Evolutionary conservation across 2,113 vertebrate species (phyloP).

Genomic region (Pomatostomus ruficeps): DNA sequence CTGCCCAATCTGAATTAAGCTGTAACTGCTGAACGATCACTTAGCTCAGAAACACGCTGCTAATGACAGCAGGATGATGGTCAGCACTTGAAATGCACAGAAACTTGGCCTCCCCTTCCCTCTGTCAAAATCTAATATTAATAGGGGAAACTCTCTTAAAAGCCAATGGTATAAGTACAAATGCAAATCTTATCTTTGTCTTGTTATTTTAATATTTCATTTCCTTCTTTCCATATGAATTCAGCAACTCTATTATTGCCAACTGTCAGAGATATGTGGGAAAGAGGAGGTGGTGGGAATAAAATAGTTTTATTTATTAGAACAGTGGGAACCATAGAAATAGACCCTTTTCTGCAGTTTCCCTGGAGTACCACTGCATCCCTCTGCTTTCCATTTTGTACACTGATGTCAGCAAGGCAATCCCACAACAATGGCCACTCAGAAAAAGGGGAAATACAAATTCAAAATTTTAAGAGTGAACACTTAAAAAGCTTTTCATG

Average conservation of each 20-base stretch:
- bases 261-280: conserved; percentile 40
- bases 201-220: conserved; percentile 66
- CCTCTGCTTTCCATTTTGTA: neutral
- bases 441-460: neutral
- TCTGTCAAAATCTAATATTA: conserved; percentile 52
- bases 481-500: neutral
- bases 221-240: conserved; percentile 54
- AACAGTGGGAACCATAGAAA: neutral
- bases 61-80: conserved; percentile 22
- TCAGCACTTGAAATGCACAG: neutral
- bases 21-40: conserved; percentile 6
- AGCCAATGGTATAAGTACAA: conserved; percentile 47
- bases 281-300: conserved; percentile 42
- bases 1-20: conserved; percentile 40
- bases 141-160: conserved; percentile 52
- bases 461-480: neutral
- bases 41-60: neutral
- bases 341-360: neutral
- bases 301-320: conserved; percentile 21
- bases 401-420: neutral
- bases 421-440: neutral
- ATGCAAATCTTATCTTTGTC: conserved; percentile 59
- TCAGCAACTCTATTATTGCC: conserved; percentile 60
- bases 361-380: neutral
- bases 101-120: conserved; percentile 14